A percentile compares a stretch with the other conserved stretches of the same genome.
Conservation (phyloP, 2,888 invertebrate genomes). For the Meiosimyza platycephala region DNA sequence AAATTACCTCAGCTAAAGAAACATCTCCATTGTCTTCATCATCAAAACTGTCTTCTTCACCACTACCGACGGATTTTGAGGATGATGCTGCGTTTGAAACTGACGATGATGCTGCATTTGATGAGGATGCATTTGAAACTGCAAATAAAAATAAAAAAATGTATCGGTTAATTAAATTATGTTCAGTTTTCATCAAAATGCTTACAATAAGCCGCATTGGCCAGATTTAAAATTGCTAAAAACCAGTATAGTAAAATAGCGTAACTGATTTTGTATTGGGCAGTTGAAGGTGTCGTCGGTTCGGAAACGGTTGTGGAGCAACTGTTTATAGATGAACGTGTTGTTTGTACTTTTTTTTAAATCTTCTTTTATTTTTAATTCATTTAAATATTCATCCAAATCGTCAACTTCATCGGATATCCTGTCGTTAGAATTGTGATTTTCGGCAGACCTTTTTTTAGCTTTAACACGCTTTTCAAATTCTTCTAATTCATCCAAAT, state of each 20-base stretch:
- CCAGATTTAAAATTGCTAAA: slow-evolving; percentile 64
- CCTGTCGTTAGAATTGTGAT: slow-evolving; percentile 28
- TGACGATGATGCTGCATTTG: slow-evolving; percentile 49
- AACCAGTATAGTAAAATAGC: slow-evolving; percentile 65
- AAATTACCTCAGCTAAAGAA: slow-evolving; percentile 61
- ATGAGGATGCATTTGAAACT: slow-evolving; percentile 50
- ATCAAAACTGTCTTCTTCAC: slow-evolving; percentile 52
- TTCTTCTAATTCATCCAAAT: slow-evolving; percentile 66
- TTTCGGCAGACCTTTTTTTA: slow-evolving; percentile 50
- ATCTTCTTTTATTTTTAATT: slow-evolving; percentile 59
- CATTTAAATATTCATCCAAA: slow-evolving; percentile 65
- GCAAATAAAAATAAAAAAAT: slow-evolving; percentile 52
- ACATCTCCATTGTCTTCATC: slow-evolving; percentile 69
- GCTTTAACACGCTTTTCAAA: slow-evolving; percentile 63
- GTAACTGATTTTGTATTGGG: slow-evolving; percentile 49
- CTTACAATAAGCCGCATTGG: slow-evolving; percentile 65
- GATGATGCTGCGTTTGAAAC: slow-evolving; percentile 29
- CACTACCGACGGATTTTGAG: slow-evolving; percentile 47
- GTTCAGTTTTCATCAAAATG: slow-evolving; percentile 44
- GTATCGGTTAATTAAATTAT: slow-evolving; percentile 52
- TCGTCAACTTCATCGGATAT: slow-evolving; percentile 57
- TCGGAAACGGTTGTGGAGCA: slow-evolving; percentile 7
- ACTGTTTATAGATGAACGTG: slow-evolving; percentile 7
- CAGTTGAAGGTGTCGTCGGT: slow-evolving; percentile 35
- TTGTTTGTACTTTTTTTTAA: slow-evolving; percentile 20